Evolutionary conservation across 2,888 invertebrate genomes (phyloP).

Genomic region (Cryptosula pallasiana): DNA sequence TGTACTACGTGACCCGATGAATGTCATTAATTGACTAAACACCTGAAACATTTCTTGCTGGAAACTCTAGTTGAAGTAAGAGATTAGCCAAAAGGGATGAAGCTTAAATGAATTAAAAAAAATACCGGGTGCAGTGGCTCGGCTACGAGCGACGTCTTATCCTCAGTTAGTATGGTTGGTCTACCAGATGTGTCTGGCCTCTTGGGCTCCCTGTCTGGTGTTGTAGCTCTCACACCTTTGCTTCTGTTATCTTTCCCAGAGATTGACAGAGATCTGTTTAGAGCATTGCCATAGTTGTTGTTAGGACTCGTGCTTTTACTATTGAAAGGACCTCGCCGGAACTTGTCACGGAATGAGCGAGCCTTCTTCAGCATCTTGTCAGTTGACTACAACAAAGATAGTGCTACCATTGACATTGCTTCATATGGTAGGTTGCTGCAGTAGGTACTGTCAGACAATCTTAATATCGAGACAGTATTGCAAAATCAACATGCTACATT

Average conservation of each 20-base stretch:
- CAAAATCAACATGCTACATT: too few species aligned
- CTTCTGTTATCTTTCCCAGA: neutral
- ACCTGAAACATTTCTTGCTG: too few species aligned
- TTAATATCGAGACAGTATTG: too few species aligned
- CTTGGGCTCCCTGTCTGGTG: neutral
- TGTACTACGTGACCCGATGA: too few species aligned
- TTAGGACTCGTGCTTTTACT: neutral
- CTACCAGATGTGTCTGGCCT: neutral
- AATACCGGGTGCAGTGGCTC: slow-evolving; percentile 6
- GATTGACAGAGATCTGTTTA: neutral
- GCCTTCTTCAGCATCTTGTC: slow-evolving; percentile 43
- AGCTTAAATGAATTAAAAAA: too few species aligned
- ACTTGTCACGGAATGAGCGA: slow-evolving; percentile 41
- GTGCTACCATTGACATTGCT: too few species aligned
- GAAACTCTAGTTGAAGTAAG: too few species aligned
- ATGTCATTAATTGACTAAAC: too few species aligned
- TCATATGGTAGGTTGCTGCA: too few species aligned
- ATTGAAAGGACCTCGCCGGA: slow-evolving; percentile 27
- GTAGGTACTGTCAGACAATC: too few species aligned
- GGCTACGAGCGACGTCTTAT: neutral
- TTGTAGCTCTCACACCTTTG: neutral
- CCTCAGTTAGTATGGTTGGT: neutral
- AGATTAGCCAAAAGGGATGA: too few species aligned
- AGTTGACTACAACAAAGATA: neutral
- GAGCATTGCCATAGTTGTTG: neutral